phyloP scores from a whole-genome alignment of 2,797 vertebrate genomes.

The Hippoglossus hippoglossus region DNA sequence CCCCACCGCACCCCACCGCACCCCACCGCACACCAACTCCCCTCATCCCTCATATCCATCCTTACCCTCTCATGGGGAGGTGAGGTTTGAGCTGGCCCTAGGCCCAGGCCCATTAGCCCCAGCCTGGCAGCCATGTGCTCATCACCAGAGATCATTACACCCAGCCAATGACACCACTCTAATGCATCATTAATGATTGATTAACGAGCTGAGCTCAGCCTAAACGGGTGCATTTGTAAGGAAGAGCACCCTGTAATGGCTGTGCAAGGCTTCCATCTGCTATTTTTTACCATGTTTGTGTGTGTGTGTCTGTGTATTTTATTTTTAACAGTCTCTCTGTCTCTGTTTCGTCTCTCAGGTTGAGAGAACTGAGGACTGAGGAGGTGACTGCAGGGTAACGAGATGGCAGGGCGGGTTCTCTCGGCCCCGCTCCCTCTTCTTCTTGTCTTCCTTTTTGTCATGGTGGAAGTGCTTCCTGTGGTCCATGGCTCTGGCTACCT shows the following conservation, averaged over 20 bases:
- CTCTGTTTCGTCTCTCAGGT: conserved; percentile 63
- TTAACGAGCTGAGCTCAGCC: conserved; percentile 83
- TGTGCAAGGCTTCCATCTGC: conserved; percentile 66
- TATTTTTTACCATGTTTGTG: conserved; percentile 51
- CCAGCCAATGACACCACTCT: conserved; percentile 81
- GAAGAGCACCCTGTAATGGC: conserved; percentile 78
- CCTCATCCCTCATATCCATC: conserved; percentile 49
- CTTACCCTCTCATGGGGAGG: conserved; percentile 66
- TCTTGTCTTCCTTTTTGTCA: conserved; percentile 72
- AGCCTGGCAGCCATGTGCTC: conserved; percentile 81
- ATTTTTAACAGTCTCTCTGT: conserved; percentile 39
- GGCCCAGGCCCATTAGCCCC: conserved; percentile 79
- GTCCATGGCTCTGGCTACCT: conserved; percentile 86
- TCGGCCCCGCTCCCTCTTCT: conserved; percentile 71
- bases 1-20: conserved; percentile 27
- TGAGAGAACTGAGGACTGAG: conserved; percentile 45
- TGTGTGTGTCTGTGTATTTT: conserved; percentile 26
- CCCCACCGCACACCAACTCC: conserved; percentile 28
- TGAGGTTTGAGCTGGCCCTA: conserved; percentile 65
- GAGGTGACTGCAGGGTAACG: conserved; percentile 56
- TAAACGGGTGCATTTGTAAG: conserved; percentile 74
- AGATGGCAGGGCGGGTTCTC: conserved; percentile 86
- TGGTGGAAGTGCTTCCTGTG: conserved; percentile 71
- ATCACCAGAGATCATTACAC: conserved; percentile 82
- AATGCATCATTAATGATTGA: conserved; percentile 89